Evolutionary conservation across 2,888 invertebrate genomes (phyloP).

Genomic region (Diachrysia chrysitis): DNA sequence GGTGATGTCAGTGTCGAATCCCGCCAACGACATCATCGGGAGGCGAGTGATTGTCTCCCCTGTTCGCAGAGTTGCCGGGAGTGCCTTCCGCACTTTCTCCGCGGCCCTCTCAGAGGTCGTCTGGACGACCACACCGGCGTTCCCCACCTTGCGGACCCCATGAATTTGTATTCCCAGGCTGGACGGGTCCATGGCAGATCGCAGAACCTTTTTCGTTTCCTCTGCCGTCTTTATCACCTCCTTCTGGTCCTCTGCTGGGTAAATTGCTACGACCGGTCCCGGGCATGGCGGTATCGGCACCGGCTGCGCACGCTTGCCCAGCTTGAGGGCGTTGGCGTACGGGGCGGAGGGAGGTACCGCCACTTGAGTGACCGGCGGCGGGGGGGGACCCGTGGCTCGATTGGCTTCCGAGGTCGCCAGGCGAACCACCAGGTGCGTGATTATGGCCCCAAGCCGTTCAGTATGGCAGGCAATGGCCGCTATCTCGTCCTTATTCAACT

Average conservation of each 20-base stretch:
- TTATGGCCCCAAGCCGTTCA: neutral
- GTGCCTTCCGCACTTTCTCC: neutral
- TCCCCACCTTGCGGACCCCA: neutral
- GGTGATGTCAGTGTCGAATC: neutral
- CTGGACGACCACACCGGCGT: neutral
- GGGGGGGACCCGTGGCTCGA: neutral
- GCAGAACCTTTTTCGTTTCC: neutral
- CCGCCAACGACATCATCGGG: neutral
- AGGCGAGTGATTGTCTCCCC: neutral
- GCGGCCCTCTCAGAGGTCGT: neutral
- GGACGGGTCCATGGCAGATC: neutral
- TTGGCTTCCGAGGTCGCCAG: neutral
- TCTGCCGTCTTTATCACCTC: neutral
- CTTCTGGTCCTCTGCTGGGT: neutral
- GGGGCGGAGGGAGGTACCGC: neutral
- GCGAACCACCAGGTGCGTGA: neutral
- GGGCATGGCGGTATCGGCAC: neutral
- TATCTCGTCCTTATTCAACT: neutral
- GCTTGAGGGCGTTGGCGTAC: neutral
- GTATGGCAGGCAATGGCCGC: neutral
- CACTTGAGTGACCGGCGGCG: neutral
- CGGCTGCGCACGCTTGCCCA: neutral
- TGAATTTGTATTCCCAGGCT: neutral
- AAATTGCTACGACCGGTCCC: conserved; percentile 4
- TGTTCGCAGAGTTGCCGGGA: neutral